Evolutionary conservation across 2,888 invertebrate species (phyloP).

Genomic region (Rhamphomyia laevipes): DNA sequence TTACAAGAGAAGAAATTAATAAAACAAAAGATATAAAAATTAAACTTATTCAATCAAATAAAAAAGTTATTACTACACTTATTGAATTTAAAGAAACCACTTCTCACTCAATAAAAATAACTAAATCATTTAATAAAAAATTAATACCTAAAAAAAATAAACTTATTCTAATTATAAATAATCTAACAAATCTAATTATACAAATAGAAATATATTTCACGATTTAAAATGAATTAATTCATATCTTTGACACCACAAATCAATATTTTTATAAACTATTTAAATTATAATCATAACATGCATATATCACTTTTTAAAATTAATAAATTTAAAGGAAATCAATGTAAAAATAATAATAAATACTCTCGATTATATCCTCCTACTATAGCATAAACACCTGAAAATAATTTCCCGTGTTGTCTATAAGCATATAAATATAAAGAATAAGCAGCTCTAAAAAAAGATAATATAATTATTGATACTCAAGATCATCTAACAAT

Average conservation of each 20-base stretch:
- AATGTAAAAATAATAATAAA: conserved; percentile 50
- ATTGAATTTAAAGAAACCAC: conserved; percentile 41
- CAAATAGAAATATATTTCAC: conserved; percentile 41
- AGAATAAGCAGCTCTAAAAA: conserved; percentile 54
- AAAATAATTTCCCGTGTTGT: conserved; percentile 49
- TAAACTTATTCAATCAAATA: conserved; percentile 53
- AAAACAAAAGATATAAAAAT: conserved; percentile 52
- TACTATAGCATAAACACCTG: conserved; percentile 41
- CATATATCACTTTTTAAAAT: conserved; percentile 44
- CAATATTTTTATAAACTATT: conserved; percentile 56
- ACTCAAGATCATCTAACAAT: conserved; percentile 42
- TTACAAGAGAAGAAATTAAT: conserved; percentile 53
- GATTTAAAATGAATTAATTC: conserved; percentile 41
- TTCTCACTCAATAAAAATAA: too few relatives aligned
- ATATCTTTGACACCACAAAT: conserved; percentile 54
- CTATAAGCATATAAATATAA: conserved; percentile 50
- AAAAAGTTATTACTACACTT: conserved; percentile 42
- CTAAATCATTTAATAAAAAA: conserved; percentile 41
- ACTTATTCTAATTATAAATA: conserved; percentile 38
- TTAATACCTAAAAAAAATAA: conserved; percentile 34
- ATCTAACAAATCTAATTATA: conserved; percentile 42
- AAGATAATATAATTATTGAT: conserved; percentile 45
- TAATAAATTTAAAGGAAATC: conserved; percentile 50
- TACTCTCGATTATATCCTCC: conserved; percentile 42
- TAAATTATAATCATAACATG: conserved; percentile 43